Base-by-base conservation (phyloP, 2,888 invertebrate species). In the Tuta absoluta region DNA sequence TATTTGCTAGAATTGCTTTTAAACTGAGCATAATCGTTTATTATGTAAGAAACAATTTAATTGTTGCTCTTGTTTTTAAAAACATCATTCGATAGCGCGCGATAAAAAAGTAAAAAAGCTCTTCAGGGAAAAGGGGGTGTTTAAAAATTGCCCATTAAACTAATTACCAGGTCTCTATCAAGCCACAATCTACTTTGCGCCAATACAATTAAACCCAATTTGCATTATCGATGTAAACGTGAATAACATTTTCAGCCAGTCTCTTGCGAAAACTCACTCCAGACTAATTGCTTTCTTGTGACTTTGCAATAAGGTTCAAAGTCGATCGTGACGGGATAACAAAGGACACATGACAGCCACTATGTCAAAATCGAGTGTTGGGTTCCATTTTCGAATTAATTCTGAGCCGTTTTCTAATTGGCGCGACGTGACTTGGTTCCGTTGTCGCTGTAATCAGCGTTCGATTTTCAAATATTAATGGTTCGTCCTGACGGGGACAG, bases 351-450 rank as follows among this genome's bases (percentile, higher is more conserved):
- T 65, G 67, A 78, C 77, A 79, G 81, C 85, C 88, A 89, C 88
- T 91, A 89, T 86, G 88, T 91, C 91, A 91, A 89, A 87, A 86
- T 90, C 85, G 88, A 91, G 90, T 85, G 89, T 86, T 23, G 48
- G 24, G 51, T 62, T 88, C 89, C 82, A 86, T 89, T 90, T 91
- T 89, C 85, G 84, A 90, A 89, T 90, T 89, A 89, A 89, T 89
- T 87, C 84, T 75, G 84, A 79, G 80, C 82, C 80, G 85, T 86
- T 87, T 88, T 87, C 89, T 91, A 91, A 91, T 91, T 91, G 91
- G 89, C 80, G 89, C 80, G 81, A 89, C 91, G 90, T 89, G 89
- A 88, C 87, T 87, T 80, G 79, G 72, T 78, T 81, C 73, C 79
- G 84, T 74, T 79, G 73, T 69, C 70, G 33, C 68, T 75, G 75